Conservation (phyloP, 2,113 vertebrate species). For the Glaucidium brasilianum region DNA sequence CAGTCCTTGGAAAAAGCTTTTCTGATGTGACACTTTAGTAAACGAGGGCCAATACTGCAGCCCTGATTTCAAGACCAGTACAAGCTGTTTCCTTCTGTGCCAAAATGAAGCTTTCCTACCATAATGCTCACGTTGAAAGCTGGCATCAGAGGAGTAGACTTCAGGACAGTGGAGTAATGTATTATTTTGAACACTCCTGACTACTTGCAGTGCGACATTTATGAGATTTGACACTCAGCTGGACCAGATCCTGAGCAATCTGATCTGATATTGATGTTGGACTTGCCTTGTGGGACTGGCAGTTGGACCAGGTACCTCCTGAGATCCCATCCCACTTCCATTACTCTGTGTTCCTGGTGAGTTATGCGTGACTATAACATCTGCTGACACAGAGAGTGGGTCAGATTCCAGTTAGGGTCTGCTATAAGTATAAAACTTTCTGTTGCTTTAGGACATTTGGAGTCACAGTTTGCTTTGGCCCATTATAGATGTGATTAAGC, state of each 20-base stretch:
- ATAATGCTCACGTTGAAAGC: neutral
- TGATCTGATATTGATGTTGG: neutral
- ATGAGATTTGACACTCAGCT: neutral
- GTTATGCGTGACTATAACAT: rapidly evolving
- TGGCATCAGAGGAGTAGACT: neutral
- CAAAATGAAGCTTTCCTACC: neutral
- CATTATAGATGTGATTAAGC: neutral
- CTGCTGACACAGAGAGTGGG: neutral
- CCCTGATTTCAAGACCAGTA: neutral
- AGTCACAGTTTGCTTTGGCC: neutral
- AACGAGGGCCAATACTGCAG: neutral
- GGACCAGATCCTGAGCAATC: neutral
- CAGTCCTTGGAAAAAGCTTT: neutral
- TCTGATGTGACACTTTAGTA: neutral
- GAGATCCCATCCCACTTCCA: neutral
- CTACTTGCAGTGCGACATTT: neutral
- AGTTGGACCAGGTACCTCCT: neutral
- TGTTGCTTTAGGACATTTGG: neutral
- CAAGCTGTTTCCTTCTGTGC: neutral
- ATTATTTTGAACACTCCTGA: neutral
- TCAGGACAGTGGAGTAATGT: neutral
- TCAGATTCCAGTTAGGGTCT: neutral
- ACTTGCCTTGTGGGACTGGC: neutral
- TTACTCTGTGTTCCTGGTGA: neutral
- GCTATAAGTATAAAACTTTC: neutral